These are phyloP conservation scores for Pseudomyrmex pallidus DNA, from an alignment of 1,140 invertebrate genomes.

Conservation along the genomic window DNA sequence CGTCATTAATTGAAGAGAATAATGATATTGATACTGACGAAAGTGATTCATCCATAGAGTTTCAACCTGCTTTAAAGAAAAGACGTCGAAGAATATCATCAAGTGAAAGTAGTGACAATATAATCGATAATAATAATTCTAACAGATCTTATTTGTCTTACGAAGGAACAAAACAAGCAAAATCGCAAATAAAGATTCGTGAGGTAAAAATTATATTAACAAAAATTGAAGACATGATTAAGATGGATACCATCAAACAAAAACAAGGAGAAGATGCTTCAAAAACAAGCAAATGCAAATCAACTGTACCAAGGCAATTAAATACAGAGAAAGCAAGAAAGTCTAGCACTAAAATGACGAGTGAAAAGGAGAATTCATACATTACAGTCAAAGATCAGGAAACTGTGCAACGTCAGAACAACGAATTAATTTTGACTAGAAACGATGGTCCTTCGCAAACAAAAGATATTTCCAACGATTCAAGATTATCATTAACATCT, in stretches of 20 bases:
- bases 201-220: not conserved
- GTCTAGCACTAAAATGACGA: not conserved
- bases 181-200: not conserved
- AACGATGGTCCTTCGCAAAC: not conserved
- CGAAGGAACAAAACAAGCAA: not conserved
- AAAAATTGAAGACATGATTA: constrained; percentile 21
- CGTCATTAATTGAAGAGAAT: too few species aligned
- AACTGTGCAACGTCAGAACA: not conserved
- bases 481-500: too few species aligned
- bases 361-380: not conserved
- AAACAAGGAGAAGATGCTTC: not conserved
- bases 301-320: not conserved
- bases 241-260: constrained; percentile 3
- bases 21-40: not conserved
- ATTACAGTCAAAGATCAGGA: not conserved
- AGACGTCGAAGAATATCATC: not conserved
- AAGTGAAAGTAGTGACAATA: not conserved
- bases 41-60: not conserved
- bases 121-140: not conserved
- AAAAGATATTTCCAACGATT: not conserved
- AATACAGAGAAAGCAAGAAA: not conserved
- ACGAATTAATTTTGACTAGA: not conserved
- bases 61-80: not conserved
- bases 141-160: not conserved
- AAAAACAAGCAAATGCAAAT: not conserved